Conservation (phyloP, 2,797 vertebrate genomes). For the Liparis tanakae region DNA sequence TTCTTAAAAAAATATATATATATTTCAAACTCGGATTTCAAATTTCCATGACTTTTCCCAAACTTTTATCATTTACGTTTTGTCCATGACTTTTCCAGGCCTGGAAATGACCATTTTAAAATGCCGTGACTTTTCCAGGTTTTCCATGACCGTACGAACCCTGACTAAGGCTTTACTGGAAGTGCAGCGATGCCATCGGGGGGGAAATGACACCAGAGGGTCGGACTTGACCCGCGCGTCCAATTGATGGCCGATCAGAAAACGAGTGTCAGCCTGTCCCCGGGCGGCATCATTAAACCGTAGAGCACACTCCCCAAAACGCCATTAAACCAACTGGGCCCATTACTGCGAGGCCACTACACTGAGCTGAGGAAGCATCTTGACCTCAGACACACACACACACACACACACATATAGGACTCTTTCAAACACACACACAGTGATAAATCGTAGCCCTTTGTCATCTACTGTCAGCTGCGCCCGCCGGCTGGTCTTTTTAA, state of each 20-base stretch:
- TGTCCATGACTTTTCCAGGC: no score
- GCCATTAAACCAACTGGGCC: slow-evolving; percentile 67
- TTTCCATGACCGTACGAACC: no score
- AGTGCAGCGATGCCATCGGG: background rate
- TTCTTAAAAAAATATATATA: no score
- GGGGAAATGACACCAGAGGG: background rate
- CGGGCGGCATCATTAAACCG: slow-evolving; percentile 72
- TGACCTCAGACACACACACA: slow-evolving; percentile 54
- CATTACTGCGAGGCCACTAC: slow-evolving; percentile 65
- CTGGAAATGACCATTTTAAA: no score
- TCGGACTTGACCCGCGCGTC: slow-evolving; percentile 28
- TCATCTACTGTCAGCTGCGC: slow-evolving; percentile 53
- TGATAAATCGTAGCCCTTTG: slow-evolving; percentile 56
- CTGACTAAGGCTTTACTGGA: slow-evolving; percentile 33
- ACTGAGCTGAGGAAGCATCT: slow-evolving; percentile 54
- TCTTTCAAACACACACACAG: slow-evolving; percentile 32
- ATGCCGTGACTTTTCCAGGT: no score
- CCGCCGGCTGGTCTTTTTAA: slow-evolving; percentile 47
- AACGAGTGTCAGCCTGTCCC: slow-evolving; percentile 58
- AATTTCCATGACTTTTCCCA: no score
- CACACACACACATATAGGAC: slow-evolving; percentile 29
- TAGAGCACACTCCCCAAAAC: slow-evolving; percentile 52
- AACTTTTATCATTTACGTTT: no score
- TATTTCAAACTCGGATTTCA: no score
- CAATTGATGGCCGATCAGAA: slow-evolving; percentile 61